Percentiles rank a stretch among this genome's conserved stretches.
These are phyloP conservation scores for Anticlea derivata DNA, from an alignment of 2,888 invertebrate species.

Conservation along the genomic window DNA sequence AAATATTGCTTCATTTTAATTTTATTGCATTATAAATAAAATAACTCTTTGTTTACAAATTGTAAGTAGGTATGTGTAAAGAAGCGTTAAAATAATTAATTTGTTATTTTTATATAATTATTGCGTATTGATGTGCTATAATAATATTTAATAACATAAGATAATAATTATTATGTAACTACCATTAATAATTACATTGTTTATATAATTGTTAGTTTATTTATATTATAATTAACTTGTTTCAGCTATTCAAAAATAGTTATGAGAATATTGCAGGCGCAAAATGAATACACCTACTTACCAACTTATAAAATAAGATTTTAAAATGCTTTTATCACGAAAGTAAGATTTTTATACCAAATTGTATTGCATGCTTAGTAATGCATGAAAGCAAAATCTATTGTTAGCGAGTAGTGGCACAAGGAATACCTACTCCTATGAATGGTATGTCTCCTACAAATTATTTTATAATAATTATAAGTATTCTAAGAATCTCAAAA, in stretches of 20 bases:
- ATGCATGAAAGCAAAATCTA: conserved; percentile 21
- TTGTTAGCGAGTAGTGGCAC: conserved; percentile 11
- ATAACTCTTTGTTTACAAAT: too few species aligned
- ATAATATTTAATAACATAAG: not conserved
- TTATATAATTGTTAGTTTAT: conserved; percentile 39
- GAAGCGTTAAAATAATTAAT: not conserved
- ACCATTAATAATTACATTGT: conserved; percentile 42
- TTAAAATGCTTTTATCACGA: conserved; percentile 36
- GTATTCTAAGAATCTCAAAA: conserved; percentile 11
- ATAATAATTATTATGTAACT: conserved; percentile 41
- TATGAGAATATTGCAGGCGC: conserved; percentile 37
- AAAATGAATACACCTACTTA: conserved; percentile 24
- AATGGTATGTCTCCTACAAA: conserved; percentile 1
- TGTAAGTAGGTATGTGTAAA: too few species aligned
- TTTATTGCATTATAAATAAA: too few species aligned
- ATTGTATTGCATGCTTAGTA: conserved; percentile 30
- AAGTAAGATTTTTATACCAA: conserved; percentile 39
- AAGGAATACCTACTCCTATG: not conserved
- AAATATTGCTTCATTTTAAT: too few species aligned
- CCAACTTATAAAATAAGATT: conserved; percentile 29
- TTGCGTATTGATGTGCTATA: conserved; percentile 3
- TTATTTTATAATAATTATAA: conserved; percentile 12
- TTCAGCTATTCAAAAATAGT: conserved; percentile 57
- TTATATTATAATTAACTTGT: conserved; percentile 38
- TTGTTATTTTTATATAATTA: not conserved